Evolutionary conservation across 2,797 vertebrate genomes (phyloP), one percentile per base, ranked within the genome.

Genomic region (Bufotes viridis): DNA sequence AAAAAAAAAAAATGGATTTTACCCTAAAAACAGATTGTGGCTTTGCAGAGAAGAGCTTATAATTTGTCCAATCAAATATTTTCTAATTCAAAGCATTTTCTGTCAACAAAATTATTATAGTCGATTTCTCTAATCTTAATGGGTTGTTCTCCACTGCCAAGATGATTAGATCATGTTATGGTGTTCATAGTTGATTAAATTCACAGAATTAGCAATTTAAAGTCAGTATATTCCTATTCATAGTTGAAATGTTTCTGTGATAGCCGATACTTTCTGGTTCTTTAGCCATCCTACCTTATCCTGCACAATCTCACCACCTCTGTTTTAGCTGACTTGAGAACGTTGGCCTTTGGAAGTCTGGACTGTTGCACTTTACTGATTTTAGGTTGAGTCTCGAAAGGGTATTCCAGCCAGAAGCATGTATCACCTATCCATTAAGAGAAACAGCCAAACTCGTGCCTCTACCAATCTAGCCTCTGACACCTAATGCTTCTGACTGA

Each of bases 111-210:
- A 58, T 72, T 72, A 83, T 72, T n/a, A n/a, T 83, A 72, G 63
- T 17, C 29, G 49, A 57, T 53, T 72, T 72, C 53, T 26, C 82
- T 83, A 72, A 83, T 67, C 67, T 72, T 69, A 57, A 67, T 83
- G 67, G 67, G 72, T 83, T 55, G 42, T 55, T 84, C 55, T 84
- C 18, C 12, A 42, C 26, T 84, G 24, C 55, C 69, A 83, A 55
- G 58, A 74, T 74, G 82, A 84, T 84, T 84, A 60, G 69, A 34
- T 84, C 26, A 53, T 84, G 67, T 26, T 74, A 83, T 74, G 69
- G 82, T 60, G 34, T 84, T 84, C 69, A 84, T 26, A 72, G 26
- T n/a, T 20, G 18, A 72, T 84, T 84, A 84, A 7, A 58, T 57
- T 20, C 26, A 74, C 11, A 74, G 12, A 84, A 60, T 17, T 84